Percentiles rank a stretch among this genome's conserved stretches.
phyloP scores from a whole-genome alignment of 2,113 vertebrate species.

The Tinamus guttatus region DNA sequence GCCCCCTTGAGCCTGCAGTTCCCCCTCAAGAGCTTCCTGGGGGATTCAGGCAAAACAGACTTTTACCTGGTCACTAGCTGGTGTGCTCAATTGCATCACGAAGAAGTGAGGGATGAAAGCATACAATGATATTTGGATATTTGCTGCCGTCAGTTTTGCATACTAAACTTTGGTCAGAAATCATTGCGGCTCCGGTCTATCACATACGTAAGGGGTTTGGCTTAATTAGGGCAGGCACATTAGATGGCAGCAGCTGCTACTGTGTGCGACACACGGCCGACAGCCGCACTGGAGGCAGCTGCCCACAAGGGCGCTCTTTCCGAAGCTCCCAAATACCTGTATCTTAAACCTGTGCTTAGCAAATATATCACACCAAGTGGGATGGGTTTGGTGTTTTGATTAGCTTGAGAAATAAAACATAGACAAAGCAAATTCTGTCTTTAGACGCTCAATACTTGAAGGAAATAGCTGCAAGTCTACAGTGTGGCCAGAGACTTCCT shows the following conservation, averaged over 20 bases:
- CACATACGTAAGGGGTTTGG: neutral
- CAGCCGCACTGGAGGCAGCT: neutral
- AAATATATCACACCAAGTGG: neutral
- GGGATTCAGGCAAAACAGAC: neutral
- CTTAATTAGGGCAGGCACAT: neutral
- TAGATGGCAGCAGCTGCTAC: neutral
- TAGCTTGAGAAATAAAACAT: neutral
- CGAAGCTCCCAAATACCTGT: fast-evolving
- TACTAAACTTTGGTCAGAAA: neutral
- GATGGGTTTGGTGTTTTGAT: fast-evolving
- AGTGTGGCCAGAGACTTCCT: slow-evolving; percentile 5
- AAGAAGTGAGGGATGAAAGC: neutral
- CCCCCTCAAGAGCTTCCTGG: neutral
- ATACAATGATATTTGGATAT: neutral
- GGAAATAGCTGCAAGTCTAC: neutral
- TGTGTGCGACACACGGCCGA: neutral
- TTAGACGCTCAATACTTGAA: neutral
- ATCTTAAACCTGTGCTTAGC: neutral
- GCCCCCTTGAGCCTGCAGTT: no score
- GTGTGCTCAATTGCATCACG: fast-evolving
- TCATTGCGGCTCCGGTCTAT: neutral
- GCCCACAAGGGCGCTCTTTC: neutral
- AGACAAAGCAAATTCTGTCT: neutral
- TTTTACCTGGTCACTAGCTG: neutral
- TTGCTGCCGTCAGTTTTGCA: neutral